Conservation (phyloP, 1,140 invertebrate genomes). For the Chironomus tepperi region DNA sequence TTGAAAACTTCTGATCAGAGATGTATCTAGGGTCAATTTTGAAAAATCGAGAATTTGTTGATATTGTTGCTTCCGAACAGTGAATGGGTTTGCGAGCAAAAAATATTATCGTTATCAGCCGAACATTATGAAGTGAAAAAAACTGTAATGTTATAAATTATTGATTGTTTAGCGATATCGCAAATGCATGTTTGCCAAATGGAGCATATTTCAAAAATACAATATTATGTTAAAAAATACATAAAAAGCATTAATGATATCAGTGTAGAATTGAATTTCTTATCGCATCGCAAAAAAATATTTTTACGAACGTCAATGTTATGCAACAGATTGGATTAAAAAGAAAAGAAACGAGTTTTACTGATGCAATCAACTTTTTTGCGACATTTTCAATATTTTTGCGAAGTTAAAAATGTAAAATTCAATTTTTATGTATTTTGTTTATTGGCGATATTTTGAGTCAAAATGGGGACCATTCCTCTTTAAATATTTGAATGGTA, state of each 20-base stretch:
- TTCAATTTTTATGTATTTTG: neutral
- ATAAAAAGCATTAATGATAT: no score
- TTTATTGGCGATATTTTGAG: neutral
- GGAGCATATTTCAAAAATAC: slow-evolving; percentile 1
- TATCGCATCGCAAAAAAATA: neutral
- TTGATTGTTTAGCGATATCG: neutral
- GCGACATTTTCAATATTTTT: neutral
- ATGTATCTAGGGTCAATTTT: no score
- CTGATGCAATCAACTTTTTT: slow-evolving; percentile 2
- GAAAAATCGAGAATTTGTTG: no score
- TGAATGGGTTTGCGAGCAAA: no score
- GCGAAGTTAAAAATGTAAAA: neutral
- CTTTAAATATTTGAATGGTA: neutral
- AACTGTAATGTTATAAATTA: no score
- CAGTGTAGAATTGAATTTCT: neutral
- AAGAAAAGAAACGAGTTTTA: neutral
- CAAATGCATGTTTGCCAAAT: neutral
- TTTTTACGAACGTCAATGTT: neutral
- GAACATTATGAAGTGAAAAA: no score
- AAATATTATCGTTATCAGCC: no score
- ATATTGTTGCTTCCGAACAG: no score
- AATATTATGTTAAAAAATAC: neutral
- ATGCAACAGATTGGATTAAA: neutral
- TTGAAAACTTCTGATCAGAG: no score
- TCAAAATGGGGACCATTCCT: neutral